Conservation (phyloP, 92 coral and sea anemone species). For the Micromussa lordhowensis region DNA sequence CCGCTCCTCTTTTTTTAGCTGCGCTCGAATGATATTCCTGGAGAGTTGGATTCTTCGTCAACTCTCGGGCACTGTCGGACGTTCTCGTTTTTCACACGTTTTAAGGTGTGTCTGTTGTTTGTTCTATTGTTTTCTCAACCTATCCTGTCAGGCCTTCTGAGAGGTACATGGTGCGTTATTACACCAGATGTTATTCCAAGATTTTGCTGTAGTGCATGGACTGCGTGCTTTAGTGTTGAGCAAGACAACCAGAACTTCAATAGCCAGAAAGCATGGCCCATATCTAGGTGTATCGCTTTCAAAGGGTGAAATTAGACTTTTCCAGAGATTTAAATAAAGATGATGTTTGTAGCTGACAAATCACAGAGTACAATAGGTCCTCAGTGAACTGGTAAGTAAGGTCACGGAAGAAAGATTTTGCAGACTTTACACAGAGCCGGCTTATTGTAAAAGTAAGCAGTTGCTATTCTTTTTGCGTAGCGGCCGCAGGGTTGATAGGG, state of each 20-base stretch:
- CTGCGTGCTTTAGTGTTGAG: no score
- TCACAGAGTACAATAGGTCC: neutral
- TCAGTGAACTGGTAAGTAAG: neutral
- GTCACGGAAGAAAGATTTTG: neutral
- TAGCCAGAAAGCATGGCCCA: neutral
- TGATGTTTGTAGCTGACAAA: neutral
- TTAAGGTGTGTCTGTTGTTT: no score
- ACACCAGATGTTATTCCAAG: neutral
- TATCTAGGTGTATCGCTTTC: neutral
- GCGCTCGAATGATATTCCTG: no score
- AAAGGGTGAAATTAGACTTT: neutral
- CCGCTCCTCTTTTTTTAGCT: no score
- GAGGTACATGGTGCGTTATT: neutral
- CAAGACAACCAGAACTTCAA: neutral
- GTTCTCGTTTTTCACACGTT: no score
- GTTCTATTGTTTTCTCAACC: no score
- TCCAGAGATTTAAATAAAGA: constrained; percentile 5
- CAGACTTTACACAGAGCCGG: neutral
- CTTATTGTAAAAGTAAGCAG: neutral
- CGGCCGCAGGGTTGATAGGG: neutral
- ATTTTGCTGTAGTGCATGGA: neutral
- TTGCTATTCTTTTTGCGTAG: neutral
- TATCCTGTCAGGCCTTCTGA: no score
- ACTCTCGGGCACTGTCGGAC: no score
- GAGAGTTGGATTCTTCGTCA: no score